Evolutionary conservation across 1,140 invertebrate species (phyloP), one percentile per base, ranked within the genome.

Genomic region (Tetramorium simillimum): DNA sequence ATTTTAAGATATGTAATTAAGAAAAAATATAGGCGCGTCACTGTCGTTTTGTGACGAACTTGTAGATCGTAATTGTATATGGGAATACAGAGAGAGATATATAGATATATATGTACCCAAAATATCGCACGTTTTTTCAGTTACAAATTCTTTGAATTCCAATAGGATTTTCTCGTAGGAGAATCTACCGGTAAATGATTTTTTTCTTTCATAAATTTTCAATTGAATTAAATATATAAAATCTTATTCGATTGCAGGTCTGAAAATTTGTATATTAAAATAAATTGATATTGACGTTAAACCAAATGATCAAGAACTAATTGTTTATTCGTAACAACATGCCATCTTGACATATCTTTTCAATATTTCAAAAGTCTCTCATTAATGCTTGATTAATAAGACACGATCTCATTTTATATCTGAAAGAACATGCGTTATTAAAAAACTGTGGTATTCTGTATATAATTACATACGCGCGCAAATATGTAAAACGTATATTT

Each of bases 391-490:
- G 9, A 24, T 69, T 77, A 37, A 16, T 21, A 65, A 65, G 43
- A 78, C 3, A n/a, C 18, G 14, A 33, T 9, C 3, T 0, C 24
- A 73, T 14, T 77, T 46, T 21, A 3, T 49, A 58, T 56, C 53
- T 60, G 67, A 33, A 75, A 49, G n/a, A 62, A 84, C n/a, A 84
- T 62, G 40, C 51, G 33, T 69, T 60, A 60, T 28, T 73, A 82
- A 82, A 63, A 14, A 14, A 33, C 3, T 72, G 16, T 16, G 9
- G 0, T 18, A 81, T 62, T 46, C 12, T 73, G 40, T 75, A 60
- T 62, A 49, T 84, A 84, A 84, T 24, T 75, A 60, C n/a, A 73
- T 4, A 33, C 40, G 49, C 18, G 24, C 7, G 21, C 49, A 62
- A 24, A 56, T 16, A 70, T 72, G 60, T 24, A 43, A 43, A 77